A percentile compares a stretch with the other conserved stretches of the same genome.
Conservation (phyloP, 2,797 vertebrate genomes). For the Numenius phaeopus region DNA sequence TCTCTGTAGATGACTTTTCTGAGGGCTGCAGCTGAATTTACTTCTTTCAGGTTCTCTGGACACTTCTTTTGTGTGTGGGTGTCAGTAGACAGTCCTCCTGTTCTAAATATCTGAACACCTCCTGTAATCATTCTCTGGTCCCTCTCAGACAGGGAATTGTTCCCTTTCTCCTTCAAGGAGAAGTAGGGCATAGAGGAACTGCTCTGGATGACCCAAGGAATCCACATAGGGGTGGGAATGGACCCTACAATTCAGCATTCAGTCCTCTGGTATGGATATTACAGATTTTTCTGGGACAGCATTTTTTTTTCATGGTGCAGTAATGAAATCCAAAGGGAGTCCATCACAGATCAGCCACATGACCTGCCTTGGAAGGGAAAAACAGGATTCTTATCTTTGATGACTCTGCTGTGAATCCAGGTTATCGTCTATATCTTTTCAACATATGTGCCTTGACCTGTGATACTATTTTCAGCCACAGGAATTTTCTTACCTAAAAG, state of each 20-base stretch:
- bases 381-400: neutral
- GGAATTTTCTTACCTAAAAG: neutral
- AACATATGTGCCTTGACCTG: neutral
- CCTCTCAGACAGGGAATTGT: neutral
- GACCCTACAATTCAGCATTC: neutral
- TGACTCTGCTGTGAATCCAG: neutral
- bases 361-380: neutral
- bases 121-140: neutral
- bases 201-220: neutral
- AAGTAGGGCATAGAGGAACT: neutral
- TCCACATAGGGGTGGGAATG: neutral
- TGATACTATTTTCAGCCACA: neutral
- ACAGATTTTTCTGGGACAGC: neutral
- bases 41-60: neutral
- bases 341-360: neutral
- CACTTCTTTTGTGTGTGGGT: neutral
- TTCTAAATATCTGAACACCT: neutral
- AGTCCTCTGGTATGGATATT: neutral
- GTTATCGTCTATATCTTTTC: neutral
- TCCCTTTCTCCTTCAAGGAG: neutral
- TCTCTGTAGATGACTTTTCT: neutral
- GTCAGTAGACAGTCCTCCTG: neutral
- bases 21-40: neutral
- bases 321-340: neutral
- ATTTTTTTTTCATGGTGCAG: neutral